Evolutionary conservation across 1,140 invertebrate species (phyloP).

Genomic region (Drosophila fuyamai): DNA sequence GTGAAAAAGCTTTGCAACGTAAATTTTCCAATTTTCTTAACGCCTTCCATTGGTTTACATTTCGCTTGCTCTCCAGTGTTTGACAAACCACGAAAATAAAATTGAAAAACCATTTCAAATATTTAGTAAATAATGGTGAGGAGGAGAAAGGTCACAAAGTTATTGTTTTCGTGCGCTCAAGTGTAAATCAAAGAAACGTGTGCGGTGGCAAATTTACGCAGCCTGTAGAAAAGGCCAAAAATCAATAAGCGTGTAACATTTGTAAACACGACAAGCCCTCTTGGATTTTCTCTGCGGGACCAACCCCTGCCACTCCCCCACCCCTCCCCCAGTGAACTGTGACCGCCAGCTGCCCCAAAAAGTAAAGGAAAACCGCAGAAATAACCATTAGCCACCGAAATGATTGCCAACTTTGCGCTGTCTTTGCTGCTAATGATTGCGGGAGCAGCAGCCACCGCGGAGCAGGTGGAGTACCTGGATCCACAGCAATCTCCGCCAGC

Average conservation of each 20-base stretch:
- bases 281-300: neutral
- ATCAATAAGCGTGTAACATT: constrained; percentile 78
- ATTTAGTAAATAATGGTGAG: constrained; percentile 4
- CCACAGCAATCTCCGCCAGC: constrained; percentile 11
- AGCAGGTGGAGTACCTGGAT: constrained; percentile 58
- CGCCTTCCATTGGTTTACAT: constrained; percentile 77
- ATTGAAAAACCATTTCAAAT: neutral
- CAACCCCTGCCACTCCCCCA: constrained; percentile 5
- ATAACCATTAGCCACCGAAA: constrained; percentile 40
- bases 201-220: constrained; percentile 17
- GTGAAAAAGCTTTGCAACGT: constrained; percentile 38
- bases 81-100: constrained; percentile 8
- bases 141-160: neutral
- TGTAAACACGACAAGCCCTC: constrained; percentile 79
- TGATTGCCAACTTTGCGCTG: constrained; percentile 36
- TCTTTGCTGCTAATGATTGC: constrained; percentile 24
- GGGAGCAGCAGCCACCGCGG: constrained; percentile 41
- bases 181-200: constrained; percentile 7
- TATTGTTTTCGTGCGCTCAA: constrained; percentile 12
- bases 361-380: constrained; percentile 40
- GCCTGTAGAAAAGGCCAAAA: constrained; percentile 38
- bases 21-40: constrained; percentile 38
- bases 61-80: constrained; percentile 14
- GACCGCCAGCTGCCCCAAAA: constrained; percentile 35
- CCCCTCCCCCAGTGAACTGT: constrained; percentile 46